Percentiles rank a stretch among this genome's conserved stretches.
These are phyloP conservation scores for Mamestra configurata DNA, from an alignment of 1,140 invertebrate species.

Conservation along the genomic window DNA sequence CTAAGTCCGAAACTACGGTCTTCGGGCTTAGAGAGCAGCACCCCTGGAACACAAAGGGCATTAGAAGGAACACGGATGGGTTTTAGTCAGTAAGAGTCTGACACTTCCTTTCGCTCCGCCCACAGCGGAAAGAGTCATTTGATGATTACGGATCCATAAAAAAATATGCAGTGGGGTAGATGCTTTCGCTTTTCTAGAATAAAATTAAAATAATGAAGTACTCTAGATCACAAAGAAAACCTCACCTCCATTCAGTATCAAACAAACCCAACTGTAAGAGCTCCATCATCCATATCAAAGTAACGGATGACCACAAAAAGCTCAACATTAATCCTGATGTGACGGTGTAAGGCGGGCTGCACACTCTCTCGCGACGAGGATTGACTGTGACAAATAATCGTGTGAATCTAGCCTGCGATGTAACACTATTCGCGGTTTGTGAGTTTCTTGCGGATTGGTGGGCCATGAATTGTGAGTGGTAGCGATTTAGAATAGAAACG, in stretches of 20 bases:
- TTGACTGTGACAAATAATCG: slow-evolving; percentile 75
- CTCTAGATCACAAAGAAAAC: neutral
- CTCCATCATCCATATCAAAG: slow-evolving; percentile 29
- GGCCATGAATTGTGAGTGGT: slow-evolving; percentile 28
- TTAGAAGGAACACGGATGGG: no score
- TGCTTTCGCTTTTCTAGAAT: no score
- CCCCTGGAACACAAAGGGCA: no score
- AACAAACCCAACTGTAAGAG: neutral
- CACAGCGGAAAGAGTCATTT: no score
- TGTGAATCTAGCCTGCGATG: slow-evolving; percentile 72
- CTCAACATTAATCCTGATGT: slow-evolving; percentile 42
- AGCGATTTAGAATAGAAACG: neutral
- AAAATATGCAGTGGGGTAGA: no score
- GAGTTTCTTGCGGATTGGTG: slow-evolving; percentile 49
- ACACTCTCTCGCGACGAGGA: slow-evolving; percentile 58
- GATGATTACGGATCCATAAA: no score
- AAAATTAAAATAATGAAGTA: no score
- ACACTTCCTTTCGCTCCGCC: no score
- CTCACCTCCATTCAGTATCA: neutral
- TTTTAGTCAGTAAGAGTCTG: no score
- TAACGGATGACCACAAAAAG: slow-evolving; percentile 48
- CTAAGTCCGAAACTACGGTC: no score
- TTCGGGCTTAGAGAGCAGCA: no score
- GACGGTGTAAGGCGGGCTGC: slow-evolving; percentile 26
- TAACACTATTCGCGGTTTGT: slow-evolving; percentile 62